Percentiles rank a stretch among this genome's conserved stretches.
phyloP scores from a whole-genome alignment of 1,140 invertebrate species.

The Papilio helenus region DNA sequence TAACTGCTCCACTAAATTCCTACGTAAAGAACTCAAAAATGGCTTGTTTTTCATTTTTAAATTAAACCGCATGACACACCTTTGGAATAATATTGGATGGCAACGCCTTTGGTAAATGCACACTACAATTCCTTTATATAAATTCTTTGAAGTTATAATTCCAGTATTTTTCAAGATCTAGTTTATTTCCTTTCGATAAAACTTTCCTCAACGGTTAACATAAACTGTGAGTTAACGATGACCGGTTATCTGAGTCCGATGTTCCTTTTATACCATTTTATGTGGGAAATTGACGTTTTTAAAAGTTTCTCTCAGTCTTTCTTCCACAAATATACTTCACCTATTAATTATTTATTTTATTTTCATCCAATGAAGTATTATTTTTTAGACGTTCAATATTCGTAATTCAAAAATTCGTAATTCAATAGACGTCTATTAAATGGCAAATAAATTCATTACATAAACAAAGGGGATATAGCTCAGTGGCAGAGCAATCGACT shows the following conservation, averaged over 20 bases:
- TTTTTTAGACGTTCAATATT: no score
- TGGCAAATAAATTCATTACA: neutral
- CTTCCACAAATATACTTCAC: neutral
- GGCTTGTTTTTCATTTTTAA: no score
- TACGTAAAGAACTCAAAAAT: no score
- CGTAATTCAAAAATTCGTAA: no score
- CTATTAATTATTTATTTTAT: no score
- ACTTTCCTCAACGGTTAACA: constrained; percentile 43
- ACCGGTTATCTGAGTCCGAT: constrained; percentile 31
- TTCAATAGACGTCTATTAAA: no score
- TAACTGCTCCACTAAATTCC: no score
- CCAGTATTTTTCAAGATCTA: neutral
- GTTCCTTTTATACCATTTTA: constrained; percentile 27
- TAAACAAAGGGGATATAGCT: constrained; percentile 44
- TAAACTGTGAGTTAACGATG: constrained; percentile 38
- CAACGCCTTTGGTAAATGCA: no score
- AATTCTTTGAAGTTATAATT: neutral
- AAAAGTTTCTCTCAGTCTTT: neutral
- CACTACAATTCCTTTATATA: neutral
- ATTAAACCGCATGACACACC: no score
- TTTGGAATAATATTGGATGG: no score
- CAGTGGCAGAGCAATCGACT: constrained; percentile 49
- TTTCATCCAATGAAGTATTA: neutral
- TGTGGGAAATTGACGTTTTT: constrained; percentile 37
- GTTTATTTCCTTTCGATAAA: constrained; percentile 8